Percentiles rank a stretch among this genome's conserved stretches.
These are phyloP conservation scores for Metallyticus violacea DNA, from an alignment of 2,888 invertebrate genomes.

Conservation along the genomic window DNA sequence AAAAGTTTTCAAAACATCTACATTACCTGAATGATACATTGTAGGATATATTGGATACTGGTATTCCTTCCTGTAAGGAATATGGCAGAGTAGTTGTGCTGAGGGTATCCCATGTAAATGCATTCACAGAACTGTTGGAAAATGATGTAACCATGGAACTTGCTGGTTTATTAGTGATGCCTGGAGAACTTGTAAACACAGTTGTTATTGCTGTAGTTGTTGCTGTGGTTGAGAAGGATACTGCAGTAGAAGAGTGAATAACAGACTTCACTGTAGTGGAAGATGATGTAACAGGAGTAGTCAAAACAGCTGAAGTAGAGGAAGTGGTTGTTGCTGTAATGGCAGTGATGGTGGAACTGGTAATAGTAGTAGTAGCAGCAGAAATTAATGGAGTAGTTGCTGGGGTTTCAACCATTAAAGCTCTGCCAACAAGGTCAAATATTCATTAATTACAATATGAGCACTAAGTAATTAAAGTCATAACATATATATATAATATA, in stretches of 20 bases:
- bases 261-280: not conserved
- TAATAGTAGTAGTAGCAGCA: not conserved
- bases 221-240: not conserved
- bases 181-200: not conserved
- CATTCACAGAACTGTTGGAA: not conserved
- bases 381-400: not conserved
- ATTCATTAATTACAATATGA: no score
- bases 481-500: no score
- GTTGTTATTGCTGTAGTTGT: constrained; percentile 7
- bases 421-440: not conserved
- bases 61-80: not conserved
- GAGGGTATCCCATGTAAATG: not conserved
- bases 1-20: not conserved
- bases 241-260: not conserved
- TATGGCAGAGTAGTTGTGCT: not conserved
- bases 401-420: not conserved
- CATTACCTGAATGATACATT: constrained; percentile 29
- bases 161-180: not conserved
- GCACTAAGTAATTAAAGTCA: no score
- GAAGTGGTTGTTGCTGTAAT: not conserved
- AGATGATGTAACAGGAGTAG: not conserved
- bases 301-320: not conserved
- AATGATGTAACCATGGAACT: not conserved
- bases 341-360: not conserved
- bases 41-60: constrained; percentile 19